phyloP scores from a whole-genome alignment of 2,888 invertebrate genomes.

The Ischnus inquisitorius region DNA sequence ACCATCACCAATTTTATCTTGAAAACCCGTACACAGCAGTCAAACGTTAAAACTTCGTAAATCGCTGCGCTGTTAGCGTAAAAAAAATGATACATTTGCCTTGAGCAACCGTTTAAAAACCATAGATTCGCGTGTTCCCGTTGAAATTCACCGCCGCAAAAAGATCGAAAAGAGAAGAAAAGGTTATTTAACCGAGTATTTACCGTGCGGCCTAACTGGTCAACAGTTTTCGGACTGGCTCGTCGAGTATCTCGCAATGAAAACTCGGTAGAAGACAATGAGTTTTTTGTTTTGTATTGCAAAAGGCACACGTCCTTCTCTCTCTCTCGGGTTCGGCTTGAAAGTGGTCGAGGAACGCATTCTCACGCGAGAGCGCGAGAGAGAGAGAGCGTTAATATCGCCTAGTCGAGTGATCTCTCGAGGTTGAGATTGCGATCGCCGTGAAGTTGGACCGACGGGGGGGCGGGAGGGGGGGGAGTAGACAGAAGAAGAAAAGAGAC shows the following conservation, averaged over 20 bases:
- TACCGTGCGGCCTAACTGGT: not conserved
- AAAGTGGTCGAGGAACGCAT: not conserved
- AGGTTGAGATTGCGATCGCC: not conserved
- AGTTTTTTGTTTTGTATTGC: not conserved
- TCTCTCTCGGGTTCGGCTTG: constrained; percentile 6
- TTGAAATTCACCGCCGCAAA: too few relatives aligned
- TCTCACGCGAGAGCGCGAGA: not conserved
- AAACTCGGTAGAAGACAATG: constrained; percentile 3
- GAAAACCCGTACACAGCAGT: too few relatives aligned
- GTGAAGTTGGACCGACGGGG: constrained; percentile 8
- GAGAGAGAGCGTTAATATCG: constrained; percentile 4
- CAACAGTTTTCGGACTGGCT: not conserved
- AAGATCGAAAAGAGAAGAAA: not conserved
- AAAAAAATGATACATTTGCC: too few relatives aligned
- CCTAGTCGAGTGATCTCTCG: constrained; percentile 9
- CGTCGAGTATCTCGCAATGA: not conserved
- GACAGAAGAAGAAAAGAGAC: not conserved
- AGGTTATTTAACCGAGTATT: not conserved
- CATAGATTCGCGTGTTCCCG: too few relatives aligned
- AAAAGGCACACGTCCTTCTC: not conserved
- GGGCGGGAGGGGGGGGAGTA: too few relatives aligned
- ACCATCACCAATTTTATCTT: too few relatives aligned
- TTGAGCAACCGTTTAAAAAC: too few relatives aligned
- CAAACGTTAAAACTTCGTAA: too few relatives aligned
- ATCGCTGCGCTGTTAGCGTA: too few relatives aligned